phyloP scores from a whole-genome alignment of 1,140 invertebrate genomes.

The Lutraria rhynchaena region DNA sequence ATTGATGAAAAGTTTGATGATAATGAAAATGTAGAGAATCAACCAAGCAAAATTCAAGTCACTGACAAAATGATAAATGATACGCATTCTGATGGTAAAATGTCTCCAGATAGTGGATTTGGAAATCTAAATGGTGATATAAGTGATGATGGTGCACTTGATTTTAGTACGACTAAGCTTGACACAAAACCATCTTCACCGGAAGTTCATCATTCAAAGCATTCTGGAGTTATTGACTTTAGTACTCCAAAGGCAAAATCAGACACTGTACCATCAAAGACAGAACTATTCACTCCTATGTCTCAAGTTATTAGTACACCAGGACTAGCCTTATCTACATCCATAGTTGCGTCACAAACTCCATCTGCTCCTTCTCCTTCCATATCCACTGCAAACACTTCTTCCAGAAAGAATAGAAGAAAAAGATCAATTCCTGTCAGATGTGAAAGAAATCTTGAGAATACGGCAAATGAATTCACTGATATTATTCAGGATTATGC shows the following conservation, averaged over 20 bases:
- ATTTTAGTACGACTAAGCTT: not conserved
- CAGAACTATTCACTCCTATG: not conserved
- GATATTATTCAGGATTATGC: constrained; percentile 29
- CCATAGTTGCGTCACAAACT: no score
- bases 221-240: not conserved
- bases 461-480: constrained; percentile 1
- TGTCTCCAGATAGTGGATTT: not conserved
- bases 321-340: not conserved
- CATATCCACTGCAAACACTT: not conserved
- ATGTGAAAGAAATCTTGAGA: constrained; percentile 22
- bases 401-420: constrained; percentile 33
- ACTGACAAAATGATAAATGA: not conserved
- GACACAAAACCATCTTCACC: not conserved
- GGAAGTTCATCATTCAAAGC: not conserved
- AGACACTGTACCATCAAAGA: not conserved
- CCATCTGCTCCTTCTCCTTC: not conserved
- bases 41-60: constrained; percentile 18
- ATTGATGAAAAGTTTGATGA: not conserved
- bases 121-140: constrained; percentile 6
- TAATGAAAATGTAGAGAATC: not conserved
- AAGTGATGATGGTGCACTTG: not conserved
- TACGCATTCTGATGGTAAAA: not conserved
- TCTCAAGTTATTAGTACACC: not conserved
- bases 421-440: constrained; percentile 40
- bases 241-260: not conserved